Evolutionary conservation across 2,888 invertebrate genomes (phyloP).

Genomic region (Caprella mutica): DNA sequence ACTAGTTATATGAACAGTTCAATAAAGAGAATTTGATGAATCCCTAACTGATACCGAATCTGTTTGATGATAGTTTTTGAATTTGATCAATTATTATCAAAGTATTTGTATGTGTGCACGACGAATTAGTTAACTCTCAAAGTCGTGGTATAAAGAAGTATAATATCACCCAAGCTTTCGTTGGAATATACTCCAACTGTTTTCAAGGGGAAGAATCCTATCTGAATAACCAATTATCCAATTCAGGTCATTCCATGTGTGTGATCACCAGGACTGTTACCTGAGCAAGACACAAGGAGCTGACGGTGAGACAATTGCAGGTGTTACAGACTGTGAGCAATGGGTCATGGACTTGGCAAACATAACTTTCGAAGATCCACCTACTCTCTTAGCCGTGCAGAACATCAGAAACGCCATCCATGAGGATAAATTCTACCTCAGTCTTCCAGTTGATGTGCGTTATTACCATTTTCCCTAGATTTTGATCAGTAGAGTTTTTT

Average conservation of each 20-base stretch:
- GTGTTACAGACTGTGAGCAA: constrained; percentile 3
- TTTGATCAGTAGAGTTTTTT: too few species aligned
- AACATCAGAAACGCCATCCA: constrained; percentile 1
- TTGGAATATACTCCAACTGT: too few species aligned
- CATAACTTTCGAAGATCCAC: constrained; percentile 12
- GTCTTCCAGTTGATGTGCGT: background rate
- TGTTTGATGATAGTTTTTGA: too few species aligned
- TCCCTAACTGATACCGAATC: too few species aligned
- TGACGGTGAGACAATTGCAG: constrained; percentile 7
- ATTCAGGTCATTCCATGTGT: constrained; percentile 18
- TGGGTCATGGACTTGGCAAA: constrained; percentile 12
- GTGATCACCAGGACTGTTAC: constrained; percentile 13
- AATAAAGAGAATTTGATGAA: too few species aligned
- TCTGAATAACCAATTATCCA: background rate
- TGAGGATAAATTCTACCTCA: constrained; percentile 4
- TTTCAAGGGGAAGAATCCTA: background rate
- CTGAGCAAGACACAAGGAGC: constrained; percentile 8
- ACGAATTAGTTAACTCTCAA: too few species aligned
- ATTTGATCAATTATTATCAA: too few species aligned
- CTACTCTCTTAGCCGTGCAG: background rate
- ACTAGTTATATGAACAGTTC: too few species aligned
- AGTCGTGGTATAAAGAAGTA: too few species aligned
- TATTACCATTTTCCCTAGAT: too few species aligned
- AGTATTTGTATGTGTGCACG: too few species aligned
- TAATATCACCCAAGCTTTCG: too few species aligned